Evolutionary conservation across 2,797 vertebrate species (phyloP).

Genomic region (Pelobates cultripes): DNA sequence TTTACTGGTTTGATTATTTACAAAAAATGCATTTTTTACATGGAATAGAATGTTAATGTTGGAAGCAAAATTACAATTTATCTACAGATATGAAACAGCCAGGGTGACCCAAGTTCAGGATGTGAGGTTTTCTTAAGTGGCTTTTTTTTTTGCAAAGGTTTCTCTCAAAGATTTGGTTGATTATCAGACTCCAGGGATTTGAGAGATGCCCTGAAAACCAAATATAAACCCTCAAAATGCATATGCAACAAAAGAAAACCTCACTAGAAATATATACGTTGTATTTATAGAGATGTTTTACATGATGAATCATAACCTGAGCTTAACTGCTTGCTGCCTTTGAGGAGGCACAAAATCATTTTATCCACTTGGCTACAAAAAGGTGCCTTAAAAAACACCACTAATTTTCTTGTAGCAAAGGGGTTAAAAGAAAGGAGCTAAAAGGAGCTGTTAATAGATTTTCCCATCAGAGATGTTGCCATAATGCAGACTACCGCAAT

Average conservation of each 20-base stretch:
- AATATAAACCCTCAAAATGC: not conserved
- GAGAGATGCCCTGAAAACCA: not conserved
- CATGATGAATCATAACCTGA: slow-evolving; percentile 39
- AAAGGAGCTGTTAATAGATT: not conserved
- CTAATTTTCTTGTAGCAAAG: not conserved
- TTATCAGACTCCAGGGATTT: not conserved
- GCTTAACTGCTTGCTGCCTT: slow-evolving; percentile 17
- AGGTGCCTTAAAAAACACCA: not conserved
- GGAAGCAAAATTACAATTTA: slow-evolving; percentile 40
- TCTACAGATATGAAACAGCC: slow-evolving; percentile 25
- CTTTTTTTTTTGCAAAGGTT: not conserved
- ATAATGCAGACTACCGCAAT: slow-evolving; percentile 8
- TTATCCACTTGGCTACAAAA: slow-evolving; percentile 2
- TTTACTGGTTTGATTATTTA: slow-evolving; percentile 73
- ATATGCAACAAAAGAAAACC: not conserved
- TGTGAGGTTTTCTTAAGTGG: not conserved
- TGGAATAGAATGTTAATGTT: slow-evolving; percentile 39
- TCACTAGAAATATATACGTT: not conserved
- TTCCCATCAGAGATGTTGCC: not conserved
- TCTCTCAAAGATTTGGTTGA: not conserved
- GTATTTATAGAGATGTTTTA: slow-evolving; percentile 16
- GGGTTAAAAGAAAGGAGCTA: not conserved
- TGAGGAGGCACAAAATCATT: slow-evolving; percentile 4
- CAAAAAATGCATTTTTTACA: slow-evolving; percentile 62
- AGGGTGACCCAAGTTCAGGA: not conserved